Evolutionary conservation across 2,797 vertebrate species (phyloP), one percentile per base, ranked within the genome.

Genomic region (Lerista edwardsae): DNA sequence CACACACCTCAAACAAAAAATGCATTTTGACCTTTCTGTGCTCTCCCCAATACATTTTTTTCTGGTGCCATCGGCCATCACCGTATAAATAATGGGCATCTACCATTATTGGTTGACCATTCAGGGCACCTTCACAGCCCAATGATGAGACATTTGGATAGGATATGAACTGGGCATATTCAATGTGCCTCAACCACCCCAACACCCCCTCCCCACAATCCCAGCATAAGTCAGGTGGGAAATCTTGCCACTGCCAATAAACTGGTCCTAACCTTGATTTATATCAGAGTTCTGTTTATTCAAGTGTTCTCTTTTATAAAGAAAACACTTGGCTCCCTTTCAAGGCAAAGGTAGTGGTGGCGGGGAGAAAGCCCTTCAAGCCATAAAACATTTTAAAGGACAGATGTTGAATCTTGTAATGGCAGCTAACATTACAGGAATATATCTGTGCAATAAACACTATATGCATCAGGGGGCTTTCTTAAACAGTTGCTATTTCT

Each of bases 291-390:
- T 92, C 71, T 92, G 89, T 95, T 95, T 94, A 93, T 91, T 93
- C 87, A 95, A 90, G 91, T 93, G 87, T 88, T 95, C 93, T 91
- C 75, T 89, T 94, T 91, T 92, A 87, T 92, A 91, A 94, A 91
- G 90, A 29, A 83, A 77, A 92, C 86, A 84, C 75, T 93, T 86
- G 91, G 91, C 89, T 79, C 74, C 65, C 82, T 91, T 90, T 93
- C 91, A 91, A 90, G 86, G 86, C 74, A 88, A 92, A 91, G 85
- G 90, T n/a, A n/a, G n/a, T n/a, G n/a, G n/a, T n/a, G n/a, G n/a
- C n/a, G 91, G 88, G 57, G 27, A 12, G 3, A 11, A 59, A 44
- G 1, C 44, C 23, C 83, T 92, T 76, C 79, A 88, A 91, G 79
- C 44, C 76, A 79, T 80, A 81, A 59, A 79, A 75, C 91, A 83